Base-by-base conservation (phyloP, 2,888 invertebrate genomes). In the Synergus itoensis region DNA sequence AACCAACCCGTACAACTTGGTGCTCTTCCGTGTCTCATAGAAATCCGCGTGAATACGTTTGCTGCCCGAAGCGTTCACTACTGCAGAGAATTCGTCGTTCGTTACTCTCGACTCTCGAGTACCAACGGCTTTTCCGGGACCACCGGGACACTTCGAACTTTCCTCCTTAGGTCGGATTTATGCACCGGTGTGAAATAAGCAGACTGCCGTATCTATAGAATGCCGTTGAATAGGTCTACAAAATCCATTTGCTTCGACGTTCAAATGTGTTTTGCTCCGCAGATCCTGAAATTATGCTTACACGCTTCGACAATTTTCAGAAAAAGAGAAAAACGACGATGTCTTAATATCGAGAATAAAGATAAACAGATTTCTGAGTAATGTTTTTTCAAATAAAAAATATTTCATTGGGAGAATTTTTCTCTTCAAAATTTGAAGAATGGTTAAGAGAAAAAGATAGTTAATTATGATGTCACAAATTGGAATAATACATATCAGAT, bases 1-100 rank as follows among this genome's bases (percentile, higher is more conserved):
- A 40, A 62, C 36, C 28, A 75, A 43, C 53, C 28, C 60, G 64
- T 62, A 63, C 45, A 63, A 77, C 77, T 76, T 40, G 60, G 60
- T 41, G 62, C 76, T 76, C 53, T 76, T 76, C 62, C 76, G 77
- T 43, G 67, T 77, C 65, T 67, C 77, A 53, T 77, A 67, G 57
- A 67, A 77, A 77, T 48, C 53, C 57, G 40, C 67, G 77, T 77
- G 77, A 77, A 77, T 77, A 67, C 77, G 67, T 43, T 77, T 40
- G 64, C 67, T 57, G 77, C 77, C 65, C 53, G 65, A 48, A 67
- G 77, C 77, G 67, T 41, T 77, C 67, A 65, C 53, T 18, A 40
- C 16, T 60, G 53, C 48, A 65, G 78, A 67, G 57, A 57, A 78
- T 69, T 67, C 65, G 65, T 77, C 77, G 77, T 77, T 78, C 77